Conservation (phyloP, 2,797 vertebrate genomes). For the Centroberyx gerrardi region DNA sequence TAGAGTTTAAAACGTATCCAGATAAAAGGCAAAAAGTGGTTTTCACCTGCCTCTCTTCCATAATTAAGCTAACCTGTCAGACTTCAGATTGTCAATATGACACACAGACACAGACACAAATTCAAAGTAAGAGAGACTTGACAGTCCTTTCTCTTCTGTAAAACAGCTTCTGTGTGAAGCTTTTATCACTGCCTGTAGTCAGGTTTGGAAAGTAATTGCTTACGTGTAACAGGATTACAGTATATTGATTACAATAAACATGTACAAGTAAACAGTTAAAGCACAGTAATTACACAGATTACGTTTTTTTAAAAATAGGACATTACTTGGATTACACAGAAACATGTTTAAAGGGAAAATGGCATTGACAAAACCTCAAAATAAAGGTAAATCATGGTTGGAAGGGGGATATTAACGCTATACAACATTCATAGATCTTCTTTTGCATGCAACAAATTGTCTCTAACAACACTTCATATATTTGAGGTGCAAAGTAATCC, state of each 20-base stretch:
- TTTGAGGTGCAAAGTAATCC: no score
- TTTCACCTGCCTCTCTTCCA: constrained; percentile 29
- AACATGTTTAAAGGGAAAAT: no score
- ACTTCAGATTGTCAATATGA: constrained; percentile 21
- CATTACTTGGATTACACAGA: no score
- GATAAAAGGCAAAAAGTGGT: constrained; percentile 38
- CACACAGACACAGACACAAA: constrained; percentile 15
- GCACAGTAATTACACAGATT: no score
- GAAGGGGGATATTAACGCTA: no score
- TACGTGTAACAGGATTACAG: not conserved
- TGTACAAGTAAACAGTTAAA: no score
- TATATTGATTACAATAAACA: not conserved
- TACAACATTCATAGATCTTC: no score
- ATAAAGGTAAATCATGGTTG: no score
- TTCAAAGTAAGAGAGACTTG: constrained; percentile 5
- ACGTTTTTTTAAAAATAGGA: no score
- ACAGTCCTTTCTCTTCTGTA: constrained; percentile 29
- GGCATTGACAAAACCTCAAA: no score
- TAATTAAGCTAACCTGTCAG: constrained; percentile 36
- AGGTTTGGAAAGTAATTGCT: not conserved
- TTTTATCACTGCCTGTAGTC: constrained; percentile 1
- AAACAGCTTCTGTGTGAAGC: constrained; percentile 24
- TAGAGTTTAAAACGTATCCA: constrained; percentile 36
- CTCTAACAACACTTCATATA: no score
- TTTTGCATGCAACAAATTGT: no score